These are phyloP conservation scores for Drosophila atripex DNA, from an alignment of 2,888 invertebrate genomes.

Conservation along the genomic window DNA sequence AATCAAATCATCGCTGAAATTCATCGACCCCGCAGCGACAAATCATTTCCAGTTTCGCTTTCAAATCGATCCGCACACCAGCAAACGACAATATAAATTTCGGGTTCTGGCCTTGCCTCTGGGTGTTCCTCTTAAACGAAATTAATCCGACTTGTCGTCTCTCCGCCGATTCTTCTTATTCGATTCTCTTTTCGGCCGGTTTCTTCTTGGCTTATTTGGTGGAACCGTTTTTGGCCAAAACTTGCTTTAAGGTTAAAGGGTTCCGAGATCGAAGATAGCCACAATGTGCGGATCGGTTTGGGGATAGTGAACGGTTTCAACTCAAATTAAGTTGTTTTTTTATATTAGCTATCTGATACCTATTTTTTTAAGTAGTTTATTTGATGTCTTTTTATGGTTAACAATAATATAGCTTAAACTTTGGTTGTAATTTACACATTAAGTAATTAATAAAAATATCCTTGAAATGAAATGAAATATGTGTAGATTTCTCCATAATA, in stretches of 20 bases:
- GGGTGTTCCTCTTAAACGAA: not conserved
- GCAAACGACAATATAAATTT: not conserved
- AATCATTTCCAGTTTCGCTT: conserved; percentile 27
- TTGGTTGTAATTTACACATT: no score
- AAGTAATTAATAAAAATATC: no score
- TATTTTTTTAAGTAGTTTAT: no score
- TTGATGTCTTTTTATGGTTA: no score
- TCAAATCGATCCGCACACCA: not conserved
- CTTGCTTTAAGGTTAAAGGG: not conserved
- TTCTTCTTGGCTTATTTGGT: not conserved
- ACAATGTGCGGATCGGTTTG: not conserved
- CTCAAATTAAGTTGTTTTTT: not conserved
- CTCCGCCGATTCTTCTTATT: not conserved
- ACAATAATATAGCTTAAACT: no score
- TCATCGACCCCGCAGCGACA: conserved; percentile 3
- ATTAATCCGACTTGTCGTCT: conserved; percentile 18
- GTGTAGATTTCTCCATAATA: no score
- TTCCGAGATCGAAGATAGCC: not conserved
- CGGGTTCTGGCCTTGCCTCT: conserved; percentile 26
- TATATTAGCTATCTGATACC: no score
- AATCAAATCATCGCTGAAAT: no score
- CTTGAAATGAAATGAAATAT: no score
- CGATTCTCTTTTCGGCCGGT: not conserved
- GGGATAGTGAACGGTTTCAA: not conserved
- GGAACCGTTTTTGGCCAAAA: not conserved